phyloP scores from a whole-genome alignment of 2,888 invertebrate species.

The Nesidiocoris tenuis region DNA sequence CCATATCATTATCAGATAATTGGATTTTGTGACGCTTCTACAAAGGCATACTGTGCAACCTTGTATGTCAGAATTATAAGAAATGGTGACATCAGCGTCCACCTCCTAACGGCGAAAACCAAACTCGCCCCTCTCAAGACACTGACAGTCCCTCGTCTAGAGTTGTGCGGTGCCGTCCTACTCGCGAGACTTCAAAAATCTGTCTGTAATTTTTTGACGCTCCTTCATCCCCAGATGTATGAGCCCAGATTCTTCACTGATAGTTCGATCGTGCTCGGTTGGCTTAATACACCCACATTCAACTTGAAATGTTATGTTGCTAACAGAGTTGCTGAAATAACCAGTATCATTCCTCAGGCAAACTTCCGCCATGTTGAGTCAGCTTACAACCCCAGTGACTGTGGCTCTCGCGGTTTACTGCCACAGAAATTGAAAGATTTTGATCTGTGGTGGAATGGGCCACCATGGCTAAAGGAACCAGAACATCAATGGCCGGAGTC shows the following conservation, averaged over 20 bases:
- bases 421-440: not conserved
- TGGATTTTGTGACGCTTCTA: not conserved
- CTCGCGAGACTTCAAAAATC: not conserved
- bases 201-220: not conserved
- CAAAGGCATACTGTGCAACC: not conserved
- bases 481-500: not conserved
- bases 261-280: not conserved
- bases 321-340: not conserved
- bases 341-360: not conserved
- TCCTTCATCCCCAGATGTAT: not conserved
- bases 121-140: not conserved
- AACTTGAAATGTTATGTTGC: not conserved
- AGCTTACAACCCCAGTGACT: not conserved
- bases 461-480: not conserved
- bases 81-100: not conserved
- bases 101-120: not conserved
- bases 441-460: not conserved
- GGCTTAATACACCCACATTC: not conserved
- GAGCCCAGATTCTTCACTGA: conserved; percentile 3
- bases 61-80: not conserved
- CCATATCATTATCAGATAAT: not conserved
- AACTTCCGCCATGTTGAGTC: not conserved
- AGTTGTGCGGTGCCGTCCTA: not conserved
- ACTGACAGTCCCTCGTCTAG: not conserved
- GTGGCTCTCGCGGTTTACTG: not conserved